A percentile compares a stretch with the other conserved stretches of the same genome.
These are phyloP conservation scores for Campylomormyrus tamandua DNA, from an alignment of 2,113 vertebrate genomes.

Conservation along the genomic window DNA sequence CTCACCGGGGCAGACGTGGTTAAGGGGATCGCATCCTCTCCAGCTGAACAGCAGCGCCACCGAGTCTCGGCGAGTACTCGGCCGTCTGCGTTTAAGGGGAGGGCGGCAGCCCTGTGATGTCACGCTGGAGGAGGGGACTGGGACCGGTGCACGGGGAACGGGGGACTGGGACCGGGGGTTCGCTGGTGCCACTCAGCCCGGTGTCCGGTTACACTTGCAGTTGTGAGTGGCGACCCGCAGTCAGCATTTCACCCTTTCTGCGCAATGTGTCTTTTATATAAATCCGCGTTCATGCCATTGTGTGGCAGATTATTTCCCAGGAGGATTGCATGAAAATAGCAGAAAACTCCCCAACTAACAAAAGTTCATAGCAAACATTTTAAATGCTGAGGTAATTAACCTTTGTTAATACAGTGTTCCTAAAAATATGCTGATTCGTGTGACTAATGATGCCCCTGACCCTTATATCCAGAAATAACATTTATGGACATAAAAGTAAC, in stretches of 20 bases:
- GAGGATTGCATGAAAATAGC: background rate
- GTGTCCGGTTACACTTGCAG: background rate
- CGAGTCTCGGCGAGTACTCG: background rate
- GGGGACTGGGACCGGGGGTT: background rate
- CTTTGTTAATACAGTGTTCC: background rate
- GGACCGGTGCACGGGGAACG: background rate
- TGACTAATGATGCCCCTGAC: background rate
- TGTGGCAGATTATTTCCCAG: background rate
- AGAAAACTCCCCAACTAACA: background rate
- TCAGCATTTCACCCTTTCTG: background rate
- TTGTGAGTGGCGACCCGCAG: background rate
- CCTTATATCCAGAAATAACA: background rate
- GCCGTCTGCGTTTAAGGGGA: background rate
- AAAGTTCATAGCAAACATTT: background rate
- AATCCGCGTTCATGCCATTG: background rate
- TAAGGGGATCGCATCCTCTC: background rate
- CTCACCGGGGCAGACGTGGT: background rate
- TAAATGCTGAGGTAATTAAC: background rate
- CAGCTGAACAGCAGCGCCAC: background rate
- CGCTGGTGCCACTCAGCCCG: background rate
- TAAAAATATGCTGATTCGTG: background rate
- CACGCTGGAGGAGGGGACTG: constrained; percentile 17
- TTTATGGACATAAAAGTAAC: background rate
- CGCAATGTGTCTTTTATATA: background rate
- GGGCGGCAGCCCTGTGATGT: constrained; percentile 14